Evolutionary conservation across 2,888 invertebrate genomes (phyloP).

Genomic region (Cerceris rybyensis): DNA sequence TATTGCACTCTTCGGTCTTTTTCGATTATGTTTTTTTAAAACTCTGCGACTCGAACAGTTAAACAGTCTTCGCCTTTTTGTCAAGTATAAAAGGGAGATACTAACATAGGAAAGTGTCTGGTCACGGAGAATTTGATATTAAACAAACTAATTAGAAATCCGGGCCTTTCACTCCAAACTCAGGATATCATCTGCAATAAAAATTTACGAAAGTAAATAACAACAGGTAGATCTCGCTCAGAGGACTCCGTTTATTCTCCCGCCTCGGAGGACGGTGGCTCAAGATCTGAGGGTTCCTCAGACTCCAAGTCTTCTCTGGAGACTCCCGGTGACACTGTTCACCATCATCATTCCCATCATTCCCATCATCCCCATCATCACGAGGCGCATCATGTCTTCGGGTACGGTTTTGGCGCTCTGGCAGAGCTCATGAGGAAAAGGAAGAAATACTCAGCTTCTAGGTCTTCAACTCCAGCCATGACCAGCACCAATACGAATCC

Average conservation of each 20-base stretch:
- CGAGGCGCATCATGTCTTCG: conserved; percentile 76
- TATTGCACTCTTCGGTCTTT: too few species aligned
- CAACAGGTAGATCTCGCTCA: conserved; percentile 84
- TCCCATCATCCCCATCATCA: conserved; percentile 65
- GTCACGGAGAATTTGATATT: too few species aligned
- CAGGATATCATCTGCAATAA: too few species aligned
- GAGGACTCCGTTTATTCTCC: conserved; percentile 92
- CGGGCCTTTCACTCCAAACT: too few species aligned
- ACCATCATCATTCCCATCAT: conserved; percentile 66
- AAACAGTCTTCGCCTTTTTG: neutral
- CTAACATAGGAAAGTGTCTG: too few species aligned
- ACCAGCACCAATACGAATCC: conserved; percentile 80
- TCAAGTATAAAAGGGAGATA: neutral
- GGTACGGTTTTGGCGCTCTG: conserved; percentile 83
- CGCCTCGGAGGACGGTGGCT: conserved; percentile 87
- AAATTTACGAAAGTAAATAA: too few species aligned
- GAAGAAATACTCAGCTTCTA: conserved; percentile 92
- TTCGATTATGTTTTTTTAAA: too few species aligned
- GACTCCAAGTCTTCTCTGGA: conserved; percentile 88
- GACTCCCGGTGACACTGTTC: conserved; percentile 64
- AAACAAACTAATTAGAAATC: too few species aligned
- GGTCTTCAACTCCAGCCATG: conserved; percentile 85
- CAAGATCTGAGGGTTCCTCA: conserved; percentile 85
- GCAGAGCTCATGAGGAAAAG: conserved; percentile 90
- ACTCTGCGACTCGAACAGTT: too few species aligned